These are phyloP conservation scores for Brachirus orientalis DNA, from an alignment of 2,113 vertebrate species.

Conservation along the genomic window DNA sequence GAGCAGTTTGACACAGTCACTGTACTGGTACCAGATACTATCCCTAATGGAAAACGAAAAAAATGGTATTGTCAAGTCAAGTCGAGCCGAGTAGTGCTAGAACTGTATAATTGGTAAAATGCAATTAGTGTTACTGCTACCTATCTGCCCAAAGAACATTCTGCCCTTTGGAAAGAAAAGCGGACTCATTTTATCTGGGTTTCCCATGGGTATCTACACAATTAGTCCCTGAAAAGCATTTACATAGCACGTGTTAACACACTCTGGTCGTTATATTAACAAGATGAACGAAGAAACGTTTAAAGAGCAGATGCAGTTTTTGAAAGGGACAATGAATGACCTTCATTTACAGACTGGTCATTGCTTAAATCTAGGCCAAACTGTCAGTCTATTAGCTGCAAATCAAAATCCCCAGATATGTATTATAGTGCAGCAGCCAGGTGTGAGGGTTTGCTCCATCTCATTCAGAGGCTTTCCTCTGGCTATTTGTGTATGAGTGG, in stretches of 20 bases:
- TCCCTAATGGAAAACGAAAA: no score
- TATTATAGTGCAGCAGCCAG: constrained; percentile 1
- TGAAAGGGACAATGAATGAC: neutral
- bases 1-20: no score
- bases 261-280: neutral
- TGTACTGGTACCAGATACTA: no score
- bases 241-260: constrained; percentile 15
- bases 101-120: no score
- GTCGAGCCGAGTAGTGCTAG: no score
- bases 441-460: constrained; percentile 22
- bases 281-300: constrained; percentile 1
- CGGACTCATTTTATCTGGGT: constrained; percentile 36
- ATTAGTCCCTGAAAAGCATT: constrained; percentile 9
- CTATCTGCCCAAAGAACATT: constrained; percentile 37
- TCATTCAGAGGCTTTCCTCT: no score
- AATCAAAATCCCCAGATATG: constrained; percentile 13
- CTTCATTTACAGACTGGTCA: neutral
- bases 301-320: neutral
- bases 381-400: neutral
- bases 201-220: constrained; percentile 39
- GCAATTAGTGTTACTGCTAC: no score
- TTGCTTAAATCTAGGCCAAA: neutral
- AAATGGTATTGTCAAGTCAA: no score
- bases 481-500: constrained; percentile 6
- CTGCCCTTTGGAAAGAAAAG: constrained; percentile 40